Evolutionary conservation across 2,797 vertebrate genomes (phyloP).

Genomic region (Triplophysa yarkandensis): DNA sequence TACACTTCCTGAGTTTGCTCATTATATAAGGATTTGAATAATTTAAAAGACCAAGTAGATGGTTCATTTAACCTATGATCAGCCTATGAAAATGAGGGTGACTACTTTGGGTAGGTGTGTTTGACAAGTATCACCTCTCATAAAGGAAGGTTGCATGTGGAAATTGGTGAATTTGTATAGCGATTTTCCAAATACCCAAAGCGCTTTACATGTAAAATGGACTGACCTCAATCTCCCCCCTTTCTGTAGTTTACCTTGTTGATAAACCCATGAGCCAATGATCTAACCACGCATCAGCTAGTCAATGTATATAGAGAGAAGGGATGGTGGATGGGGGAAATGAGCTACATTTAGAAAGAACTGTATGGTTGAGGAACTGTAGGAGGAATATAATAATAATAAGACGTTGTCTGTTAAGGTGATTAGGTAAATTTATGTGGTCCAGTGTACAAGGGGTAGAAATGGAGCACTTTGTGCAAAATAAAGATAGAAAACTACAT

Average conservation of each 20-base stretch:
- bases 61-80: constrained; percentile 36
- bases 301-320: background rate
- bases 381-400: background rate
- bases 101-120: constrained; percentile 18
- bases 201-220: constrained; percentile 33
- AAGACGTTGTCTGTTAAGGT: constrained; percentile 2
- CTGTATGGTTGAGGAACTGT: background rate
- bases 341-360: background rate
- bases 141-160: constrained; percentile 28
- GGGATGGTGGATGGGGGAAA: background rate
- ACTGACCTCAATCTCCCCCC: background rate
- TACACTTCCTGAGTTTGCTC: constrained; percentile 28
- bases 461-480: background rate
- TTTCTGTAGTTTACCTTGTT: constrained; percentile 6
- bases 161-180: constrained; percentile 36
- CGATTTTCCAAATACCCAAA: constrained; percentile 22
- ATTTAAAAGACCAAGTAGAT: constrained; percentile 24
- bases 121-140: constrained; percentile 17
- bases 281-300: constrained; percentile 7
- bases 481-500: constrained; percentile 27
- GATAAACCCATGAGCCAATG: background rate
- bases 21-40: constrained; percentile 24
- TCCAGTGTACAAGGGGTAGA: background rate
- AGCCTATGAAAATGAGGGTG: constrained; percentile 39
- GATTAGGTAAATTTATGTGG: background rate